Conservation (phyloP, 2,113 vertebrate species). For the Stegostoma tigrinum region DNA sequence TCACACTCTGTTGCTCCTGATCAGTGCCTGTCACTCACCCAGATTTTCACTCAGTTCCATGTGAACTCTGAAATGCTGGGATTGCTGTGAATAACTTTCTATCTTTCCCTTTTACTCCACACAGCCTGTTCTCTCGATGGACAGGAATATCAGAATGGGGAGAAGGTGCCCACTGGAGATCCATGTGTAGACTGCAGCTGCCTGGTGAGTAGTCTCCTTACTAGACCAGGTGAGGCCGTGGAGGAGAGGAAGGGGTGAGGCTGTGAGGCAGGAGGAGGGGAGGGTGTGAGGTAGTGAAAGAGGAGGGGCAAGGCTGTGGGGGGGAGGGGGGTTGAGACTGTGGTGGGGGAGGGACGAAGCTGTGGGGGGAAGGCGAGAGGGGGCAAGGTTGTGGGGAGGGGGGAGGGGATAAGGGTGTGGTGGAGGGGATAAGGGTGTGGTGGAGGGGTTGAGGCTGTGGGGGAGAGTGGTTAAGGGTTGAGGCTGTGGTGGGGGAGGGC, state of each 20-base stretch:
- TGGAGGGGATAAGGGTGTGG: not conserved
- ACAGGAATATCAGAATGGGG: conserved; percentile 53
- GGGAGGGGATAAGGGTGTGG: not conserved
- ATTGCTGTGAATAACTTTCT: not conserved
- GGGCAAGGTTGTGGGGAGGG: too few species aligned
- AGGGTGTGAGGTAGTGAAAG: too few species aligned
- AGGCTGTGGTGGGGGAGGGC: not conserved
- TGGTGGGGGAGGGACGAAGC: too few species aligned
- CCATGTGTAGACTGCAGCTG: conserved; percentile 59
- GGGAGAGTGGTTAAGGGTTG: not conserved
- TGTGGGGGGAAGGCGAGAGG: too few species aligned
- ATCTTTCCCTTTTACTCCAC: conserved; percentile 38
- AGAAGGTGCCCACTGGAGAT: conserved; percentile 50
- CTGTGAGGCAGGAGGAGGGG: too few species aligned
- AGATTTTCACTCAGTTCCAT: not conserved
- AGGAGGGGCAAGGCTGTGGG: too few species aligned
- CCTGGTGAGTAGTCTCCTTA: conserved; percentile 49
- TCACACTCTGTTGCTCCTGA: not conserved
- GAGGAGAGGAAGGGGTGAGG: too few species aligned
- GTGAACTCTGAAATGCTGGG: not conserved
- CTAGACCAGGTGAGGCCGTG: too few species aligned
- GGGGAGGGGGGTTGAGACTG: too few species aligned
- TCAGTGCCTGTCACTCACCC: not conserved
- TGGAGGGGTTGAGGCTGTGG: not conserved
- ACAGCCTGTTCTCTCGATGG: conserved; percentile 63